Percentiles rank a stretch among this genome's conserved stretches.
phyloP scores from a whole-genome alignment of 2,888 invertebrate genomes.

The Galerucella pusilla region DNA sequence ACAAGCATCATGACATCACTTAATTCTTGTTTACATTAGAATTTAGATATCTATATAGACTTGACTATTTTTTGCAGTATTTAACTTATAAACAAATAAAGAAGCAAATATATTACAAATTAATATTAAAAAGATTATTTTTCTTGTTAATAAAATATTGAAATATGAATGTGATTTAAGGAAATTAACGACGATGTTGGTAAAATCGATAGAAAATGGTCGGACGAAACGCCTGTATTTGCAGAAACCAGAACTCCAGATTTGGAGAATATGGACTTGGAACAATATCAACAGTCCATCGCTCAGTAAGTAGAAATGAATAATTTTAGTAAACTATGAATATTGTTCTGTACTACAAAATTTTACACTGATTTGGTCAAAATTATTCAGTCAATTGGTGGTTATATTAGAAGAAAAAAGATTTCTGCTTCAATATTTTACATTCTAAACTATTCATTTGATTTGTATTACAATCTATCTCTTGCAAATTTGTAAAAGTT shows the following conservation, averaged over 20 bases:
- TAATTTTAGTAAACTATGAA: background rate
- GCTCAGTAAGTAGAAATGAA: constrained; percentile 74
- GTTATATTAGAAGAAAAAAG: no score
- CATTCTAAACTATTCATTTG: no score
- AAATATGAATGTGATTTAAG: constrained; percentile 57
- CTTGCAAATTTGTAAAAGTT: no score
- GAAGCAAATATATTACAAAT: background rate
- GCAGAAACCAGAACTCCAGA: constrained; percentile 78
- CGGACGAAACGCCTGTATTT: constrained; percentile 70
- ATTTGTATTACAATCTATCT: no score
- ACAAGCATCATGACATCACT: background rate
- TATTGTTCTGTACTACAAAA: background rate
- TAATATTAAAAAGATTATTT: background rate
- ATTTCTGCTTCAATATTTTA: no score
- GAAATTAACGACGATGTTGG: constrained; percentile 71
- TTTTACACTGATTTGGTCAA: no score
- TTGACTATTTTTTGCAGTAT: background rate
- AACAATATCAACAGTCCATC: constrained; percentile 72
- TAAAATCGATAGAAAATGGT: constrained; percentile 75
- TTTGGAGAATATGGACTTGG: constrained; percentile 84
- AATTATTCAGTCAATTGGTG: no score
- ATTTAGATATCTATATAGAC: background rate
- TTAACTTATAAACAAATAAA: background rate
- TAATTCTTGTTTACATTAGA: background rate
- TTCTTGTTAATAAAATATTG: background rate